These are phyloP conservation scores for Luffia ferchaultella DNA, from an alignment of 2,888 invertebrate genomes.

Conservation along the genomic window DNA sequence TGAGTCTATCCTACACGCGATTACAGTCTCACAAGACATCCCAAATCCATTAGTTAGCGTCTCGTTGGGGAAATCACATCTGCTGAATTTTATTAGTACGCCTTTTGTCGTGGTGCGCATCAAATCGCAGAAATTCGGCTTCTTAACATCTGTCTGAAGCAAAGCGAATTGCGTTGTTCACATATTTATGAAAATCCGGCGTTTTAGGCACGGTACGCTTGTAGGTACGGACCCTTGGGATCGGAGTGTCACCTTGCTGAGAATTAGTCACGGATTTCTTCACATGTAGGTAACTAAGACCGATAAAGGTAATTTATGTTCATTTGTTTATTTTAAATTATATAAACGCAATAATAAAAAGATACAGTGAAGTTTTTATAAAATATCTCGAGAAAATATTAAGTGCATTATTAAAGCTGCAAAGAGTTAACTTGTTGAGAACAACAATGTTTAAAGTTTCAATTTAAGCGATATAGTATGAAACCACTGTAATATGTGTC, in stretches of 20 bases:
- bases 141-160: slow-evolving; percentile 60
- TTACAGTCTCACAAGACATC: neutral
- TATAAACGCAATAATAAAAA: slow-evolving; percentile 9
- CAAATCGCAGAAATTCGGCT: slow-evolving; percentile 58
- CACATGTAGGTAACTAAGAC: slow-evolving; percentile 23
- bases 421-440: too few species aligned
- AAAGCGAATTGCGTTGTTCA: slow-evolving; percentile 57
- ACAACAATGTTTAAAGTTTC: too few species aligned
- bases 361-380: too few species aligned
- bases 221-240: slow-evolving; percentile 26
- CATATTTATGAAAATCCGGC: slow-evolving; percentile 56
- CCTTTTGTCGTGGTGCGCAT: slow-evolving; percentile 62
- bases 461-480: too few species aligned
- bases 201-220: slow-evolving; percentile 36
- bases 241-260: slow-evolving; percentile 58
- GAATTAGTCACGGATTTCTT: slow-evolving; percentile 49
- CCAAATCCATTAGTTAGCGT: slow-evolving; percentile 52
- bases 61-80: slow-evolving; percentile 63
- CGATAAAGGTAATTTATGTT: neutral
- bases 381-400: too few species aligned
- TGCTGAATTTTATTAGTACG: slow-evolving; percentile 58
- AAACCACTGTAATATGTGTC: too few species aligned
- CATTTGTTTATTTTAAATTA: neutral
- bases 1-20: neutral
- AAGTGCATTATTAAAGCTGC: too few species aligned